Evolutionary conservation across 2,888 invertebrate species (phyloP).

Genomic region (Pantelozetes paolii): DNA sequence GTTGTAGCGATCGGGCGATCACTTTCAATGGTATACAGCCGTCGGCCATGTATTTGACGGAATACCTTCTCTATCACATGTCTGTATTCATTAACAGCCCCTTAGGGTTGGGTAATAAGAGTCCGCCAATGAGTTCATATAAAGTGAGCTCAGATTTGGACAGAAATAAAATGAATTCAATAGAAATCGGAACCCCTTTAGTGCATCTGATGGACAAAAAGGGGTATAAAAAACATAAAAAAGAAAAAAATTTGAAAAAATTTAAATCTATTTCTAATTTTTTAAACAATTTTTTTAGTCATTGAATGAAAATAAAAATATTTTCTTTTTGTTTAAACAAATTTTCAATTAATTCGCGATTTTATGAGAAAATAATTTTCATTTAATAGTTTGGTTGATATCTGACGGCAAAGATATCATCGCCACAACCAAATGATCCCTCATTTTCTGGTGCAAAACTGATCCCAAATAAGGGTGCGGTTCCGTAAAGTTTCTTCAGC

Average conservation of each 20-base stretch:
- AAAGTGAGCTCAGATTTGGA: constrained; percentile 36
- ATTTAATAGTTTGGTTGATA: no score
- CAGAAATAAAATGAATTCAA: not conserved
- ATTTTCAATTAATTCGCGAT: no score
- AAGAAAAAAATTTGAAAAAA: not conserved
- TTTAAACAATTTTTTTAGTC: constrained; percentile 1
- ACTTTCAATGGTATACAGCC: constrained; percentile 48
- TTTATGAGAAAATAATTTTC: no score
- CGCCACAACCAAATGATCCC: constrained; percentile 16
- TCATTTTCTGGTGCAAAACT: constrained; percentile 22
- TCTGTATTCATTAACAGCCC: constrained; percentile 44
- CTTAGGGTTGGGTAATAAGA: constrained; percentile 45
- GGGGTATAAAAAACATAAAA: not conserved
- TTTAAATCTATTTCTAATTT: constrained; percentile 20
- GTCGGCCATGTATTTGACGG: constrained; percentile 45
- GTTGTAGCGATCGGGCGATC: constrained; percentile 48
- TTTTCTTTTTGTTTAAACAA: no score
- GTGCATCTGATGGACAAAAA: not conserved
- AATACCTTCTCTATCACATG: constrained; percentile 46
- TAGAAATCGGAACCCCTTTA: constrained; percentile 17
- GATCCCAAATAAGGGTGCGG: constrained; percentile 38
- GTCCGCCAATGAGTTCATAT: constrained; percentile 25
- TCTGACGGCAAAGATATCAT: not conserved
- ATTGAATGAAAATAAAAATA: not conserved
- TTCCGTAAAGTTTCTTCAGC: constrained; percentile 23